Percentiles rank a stretch among this genome's conserved stretches.
These are phyloP conservation scores for Steinernema khuongi DNA, from an alignment of 1,140 invertebrate species.

Conservation along the genomic window DNA sequence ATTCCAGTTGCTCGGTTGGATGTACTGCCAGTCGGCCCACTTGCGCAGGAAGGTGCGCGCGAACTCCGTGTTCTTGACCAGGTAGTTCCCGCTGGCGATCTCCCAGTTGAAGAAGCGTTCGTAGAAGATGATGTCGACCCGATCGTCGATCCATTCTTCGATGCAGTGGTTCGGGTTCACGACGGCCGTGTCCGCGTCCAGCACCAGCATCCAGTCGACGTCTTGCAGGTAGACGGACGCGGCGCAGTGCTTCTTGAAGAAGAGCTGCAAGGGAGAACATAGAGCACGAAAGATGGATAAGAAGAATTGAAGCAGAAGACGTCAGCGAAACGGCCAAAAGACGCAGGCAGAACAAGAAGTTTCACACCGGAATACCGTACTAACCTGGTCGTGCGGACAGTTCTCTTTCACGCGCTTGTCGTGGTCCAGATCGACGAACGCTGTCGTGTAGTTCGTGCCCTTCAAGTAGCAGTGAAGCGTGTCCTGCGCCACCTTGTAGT, in stretches of 20 bases:
- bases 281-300: too few species aligned
- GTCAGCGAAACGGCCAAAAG: not conserved
- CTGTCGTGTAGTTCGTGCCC: slow-evolving; percentile 46
- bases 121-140: slow-evolving; percentile 48
- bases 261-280: slow-evolving; percentile 50
- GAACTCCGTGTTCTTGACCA: slow-evolving; percentile 44
- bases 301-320: not conserved
- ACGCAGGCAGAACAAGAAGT: too few species aligned
- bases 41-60: slow-evolving; percentile 39
- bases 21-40: slow-evolving; percentile 47
- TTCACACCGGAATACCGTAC: too few species aligned
- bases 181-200: slow-evolving; percentile 50
- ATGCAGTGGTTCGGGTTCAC: slow-evolving; percentile 52
- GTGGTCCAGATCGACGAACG: slow-evolving; percentile 49
- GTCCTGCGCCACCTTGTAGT: slow-evolving; percentile 51
- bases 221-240: slow-evolving; percentile 53
- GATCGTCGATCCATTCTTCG: slow-evolving; percentile 47
- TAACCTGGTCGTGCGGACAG: slow-evolving; percentile 51
- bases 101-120: slow-evolving; percentile 51
- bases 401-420: slow-evolving; percentile 41
- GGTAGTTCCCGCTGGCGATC: slow-evolving; percentile 46
- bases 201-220: slow-evolving; percentile 48
- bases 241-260: slow-evolving; percentile 58
- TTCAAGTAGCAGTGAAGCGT: slow-evolving; percentile 55
- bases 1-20: slow-evolving; percentile 46